A percentile compares a stretch with the other conserved stretches of the same genome.
Conservation (phyloP, 2,113 vertebrate genomes). For the Collichthys lucidus region DNA sequence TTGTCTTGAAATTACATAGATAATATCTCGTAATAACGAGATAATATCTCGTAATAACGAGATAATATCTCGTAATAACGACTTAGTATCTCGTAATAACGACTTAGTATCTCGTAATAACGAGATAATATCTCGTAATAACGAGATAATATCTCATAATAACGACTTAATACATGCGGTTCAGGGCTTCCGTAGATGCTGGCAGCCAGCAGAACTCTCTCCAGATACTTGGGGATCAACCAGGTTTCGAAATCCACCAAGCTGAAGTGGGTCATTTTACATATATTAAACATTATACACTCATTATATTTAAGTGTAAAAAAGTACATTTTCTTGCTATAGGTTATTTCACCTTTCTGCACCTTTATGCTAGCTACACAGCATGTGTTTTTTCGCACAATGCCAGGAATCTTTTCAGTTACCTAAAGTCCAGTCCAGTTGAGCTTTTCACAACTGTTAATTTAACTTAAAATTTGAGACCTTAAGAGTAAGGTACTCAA, state of each 20-base stretch:
- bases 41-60: too few species aligned
- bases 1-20: too few species aligned
- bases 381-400: not conserved
- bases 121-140: too few species aligned
- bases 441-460: not conserved
- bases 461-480: constrained; percentile 4
- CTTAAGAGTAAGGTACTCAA: not conserved
- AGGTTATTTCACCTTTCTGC: constrained; percentile 22
- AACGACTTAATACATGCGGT: too few species aligned
- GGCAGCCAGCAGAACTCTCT: constrained; percentile 33
- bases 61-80: too few species aligned
- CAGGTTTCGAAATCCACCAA: constrained; percentile 31
- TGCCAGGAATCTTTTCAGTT: constrained; percentile 2
- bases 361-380: not conserved
- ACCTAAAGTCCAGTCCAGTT: not conserved
- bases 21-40: too few species aligned
- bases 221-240: constrained; percentile 25
- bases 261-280: constrained; percentile 31
- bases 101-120: too few species aligned
- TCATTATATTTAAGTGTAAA: constrained; percentile 19
- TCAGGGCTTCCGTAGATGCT: too few species aligned
- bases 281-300: not conserved
- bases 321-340: not conserved
- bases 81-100: too few species aligned
- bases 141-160: too few species aligned